Base-by-base conservation (phyloP, 2,113 vertebrate genomes). In the Amphiprion percula region DNA sequence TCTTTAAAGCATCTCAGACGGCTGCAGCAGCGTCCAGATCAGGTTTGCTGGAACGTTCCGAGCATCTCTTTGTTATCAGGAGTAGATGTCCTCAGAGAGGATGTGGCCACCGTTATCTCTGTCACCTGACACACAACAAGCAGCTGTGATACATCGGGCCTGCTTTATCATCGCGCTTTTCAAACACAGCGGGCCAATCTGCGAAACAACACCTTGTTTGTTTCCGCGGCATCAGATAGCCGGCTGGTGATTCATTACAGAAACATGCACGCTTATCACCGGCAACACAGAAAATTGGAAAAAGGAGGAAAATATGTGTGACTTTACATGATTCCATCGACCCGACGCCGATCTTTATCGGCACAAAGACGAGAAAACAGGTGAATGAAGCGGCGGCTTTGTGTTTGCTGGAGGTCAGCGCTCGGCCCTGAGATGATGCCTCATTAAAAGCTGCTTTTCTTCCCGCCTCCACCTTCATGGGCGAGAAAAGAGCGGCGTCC, bases 81-180 rank as follows among this genome's bases (percentile, higher is more conserved):
- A 69, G 86, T 87, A 84, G 67, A n/a, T 68, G 87, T 89, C 90
- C 88, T 89, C 71, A 14, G 86, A 90, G 90, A 91, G 88, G 87
- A 86, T 88, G 88, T 73, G 87, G 86, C 81, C 49, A 79, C 82
- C 53, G 70, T 87, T 91, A 91, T 91, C 91, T 78, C 49, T 80
- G 88, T 88, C 89, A 91, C 79, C 88, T 91, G 90, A 92, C 84
- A 87, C 86, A 87, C 77, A 87, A 2, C 72, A 74, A 66, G 73
- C 68, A 68, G 72, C 83, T 30, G 72, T 69, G 84, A 90, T 88
- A 68, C 84, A 90, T 90, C 79, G 74, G 74, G 64, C 66, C 77
- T 26, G 44, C 68, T 80, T 86, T 90, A 87, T 88, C 83, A 10
- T 55, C 9, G 23, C 11, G 62, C 74, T 85, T 71, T 66, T 87